Conservation (phyloP, 2,113 vertebrate genomes). For the Lagenorhynchus albirostris region DNA sequence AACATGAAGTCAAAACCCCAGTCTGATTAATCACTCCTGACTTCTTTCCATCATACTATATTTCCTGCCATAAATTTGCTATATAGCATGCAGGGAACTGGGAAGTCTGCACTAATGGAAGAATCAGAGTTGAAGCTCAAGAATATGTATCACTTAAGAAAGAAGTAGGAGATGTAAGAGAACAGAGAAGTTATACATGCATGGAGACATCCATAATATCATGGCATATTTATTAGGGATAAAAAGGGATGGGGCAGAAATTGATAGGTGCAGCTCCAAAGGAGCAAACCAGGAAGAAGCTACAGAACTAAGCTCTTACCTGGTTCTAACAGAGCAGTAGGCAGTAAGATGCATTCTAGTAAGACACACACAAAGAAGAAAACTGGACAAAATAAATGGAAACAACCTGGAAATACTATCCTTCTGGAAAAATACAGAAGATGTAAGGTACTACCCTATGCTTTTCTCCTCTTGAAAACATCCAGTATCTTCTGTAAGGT, state of each 20-base stretch:
- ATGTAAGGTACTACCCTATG: background rate
- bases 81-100: background rate
- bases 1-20: background rate
- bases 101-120: background rate
- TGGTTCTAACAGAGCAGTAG: background rate
- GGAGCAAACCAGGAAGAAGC: background rate
- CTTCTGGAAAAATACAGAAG: background rate
- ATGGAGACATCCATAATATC: background rate
- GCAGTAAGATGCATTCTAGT: background rate
- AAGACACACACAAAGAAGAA: background rate
- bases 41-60: background rate
- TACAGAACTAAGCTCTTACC: background rate
- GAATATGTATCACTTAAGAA: background rate
- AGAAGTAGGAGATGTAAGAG: background rate
- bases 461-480: background rate
- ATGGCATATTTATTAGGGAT: background rate
- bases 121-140: background rate
- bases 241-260: background rate
- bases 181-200: background rate
- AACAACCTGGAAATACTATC: background rate
- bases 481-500: background rate
- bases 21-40: background rate
- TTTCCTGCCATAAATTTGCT: background rate
- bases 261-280: background rate
- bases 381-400: background rate